Conservation (phyloP, 2,113 vertebrate genomes). For the Crotalus tigris region DNA sequence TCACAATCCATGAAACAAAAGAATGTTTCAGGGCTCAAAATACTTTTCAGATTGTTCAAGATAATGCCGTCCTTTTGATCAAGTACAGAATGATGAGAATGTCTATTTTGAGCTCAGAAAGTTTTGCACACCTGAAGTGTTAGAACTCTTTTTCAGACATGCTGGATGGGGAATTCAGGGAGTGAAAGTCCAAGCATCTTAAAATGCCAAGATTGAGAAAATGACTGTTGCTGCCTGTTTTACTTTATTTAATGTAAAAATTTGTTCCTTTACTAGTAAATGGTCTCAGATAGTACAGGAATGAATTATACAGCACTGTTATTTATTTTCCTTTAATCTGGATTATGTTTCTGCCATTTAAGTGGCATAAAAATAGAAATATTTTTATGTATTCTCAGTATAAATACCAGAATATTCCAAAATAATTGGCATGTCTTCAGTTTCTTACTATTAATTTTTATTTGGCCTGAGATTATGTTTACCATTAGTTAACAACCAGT, state of each 20-base stretch:
- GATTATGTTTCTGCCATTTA: background rate
- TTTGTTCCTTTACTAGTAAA: background rate
- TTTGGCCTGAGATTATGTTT: background rate
- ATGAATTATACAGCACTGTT: background rate
- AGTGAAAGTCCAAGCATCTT: too few species aligned
- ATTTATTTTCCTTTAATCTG: background rate
- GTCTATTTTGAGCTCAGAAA: background rate
- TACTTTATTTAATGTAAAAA: background rate
- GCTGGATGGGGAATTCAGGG: too few species aligned
- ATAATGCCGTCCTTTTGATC: background rate
- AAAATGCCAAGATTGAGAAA: too few species aligned
- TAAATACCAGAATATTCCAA: background rate
- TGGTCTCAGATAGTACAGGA: background rate
- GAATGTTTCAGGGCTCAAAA: background rate
- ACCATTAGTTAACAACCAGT: accelerated
- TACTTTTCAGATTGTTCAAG: background rate
- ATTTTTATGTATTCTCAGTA: background rate
- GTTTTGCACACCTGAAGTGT: background rate
- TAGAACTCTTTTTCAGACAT: background rate
- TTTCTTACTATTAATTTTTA: background rate
- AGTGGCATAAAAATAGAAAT: too few species aligned
- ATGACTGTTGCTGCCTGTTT: background rate
- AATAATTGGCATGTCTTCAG: too few species aligned
- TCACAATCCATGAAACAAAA: background rate
- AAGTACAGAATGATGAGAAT: background rate